Base-by-base conservation (phyloP, 2,888 invertebrate genomes). In the Petrolisthes manimaculis region DNA sequence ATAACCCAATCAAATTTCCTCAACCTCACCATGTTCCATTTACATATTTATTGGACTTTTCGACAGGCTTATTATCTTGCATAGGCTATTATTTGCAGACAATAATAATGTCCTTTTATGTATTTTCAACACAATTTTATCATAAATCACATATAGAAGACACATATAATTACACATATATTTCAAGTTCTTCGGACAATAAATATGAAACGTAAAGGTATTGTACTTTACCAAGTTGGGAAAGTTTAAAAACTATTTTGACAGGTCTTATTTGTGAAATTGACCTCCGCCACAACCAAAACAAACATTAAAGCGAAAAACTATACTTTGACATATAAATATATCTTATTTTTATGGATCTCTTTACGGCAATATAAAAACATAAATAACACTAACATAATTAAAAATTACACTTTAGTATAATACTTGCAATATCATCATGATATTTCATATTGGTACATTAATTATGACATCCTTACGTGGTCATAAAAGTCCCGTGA, bases 401-500 rank as follows among this genome's bases (percentile, higher is more conserved):
- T n/a, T 8, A 8, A 61, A 61, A 61, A 2, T 61, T 12, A 12
- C 18, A 12, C 61, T 61, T 61, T 61, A 2, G 1, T 9, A 61
- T 9, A 12, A 61, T 61, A 12, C 12, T 12, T 61, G 18, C 9
- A 61, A 12, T 9, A 9, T 12, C 9, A 61, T 61, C 9, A 18
- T 61, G 61, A 12, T 1, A 12, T 61, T 61, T 14, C 8, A 14
- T 37, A 24, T 37, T 24, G 24, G 14, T 75, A 4, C 18, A 4
- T 21, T 79, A 5, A 54, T n/a, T 54, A n/a, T 18, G 14, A n/a
- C n/a, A 53, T 54, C 51, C 5, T 12, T 24, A 54, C 14, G 55
- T 54, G 18, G 51, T 18, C 5, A 5, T 54, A 5, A 18, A 54
- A 56, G 82, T 82, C 77, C 77, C 79, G 83, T 87, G 83, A 87